Evolutionary conservation across 2,797 vertebrate genomes (phyloP).

Genomic region (Fundulus diaphanus): DNA sequence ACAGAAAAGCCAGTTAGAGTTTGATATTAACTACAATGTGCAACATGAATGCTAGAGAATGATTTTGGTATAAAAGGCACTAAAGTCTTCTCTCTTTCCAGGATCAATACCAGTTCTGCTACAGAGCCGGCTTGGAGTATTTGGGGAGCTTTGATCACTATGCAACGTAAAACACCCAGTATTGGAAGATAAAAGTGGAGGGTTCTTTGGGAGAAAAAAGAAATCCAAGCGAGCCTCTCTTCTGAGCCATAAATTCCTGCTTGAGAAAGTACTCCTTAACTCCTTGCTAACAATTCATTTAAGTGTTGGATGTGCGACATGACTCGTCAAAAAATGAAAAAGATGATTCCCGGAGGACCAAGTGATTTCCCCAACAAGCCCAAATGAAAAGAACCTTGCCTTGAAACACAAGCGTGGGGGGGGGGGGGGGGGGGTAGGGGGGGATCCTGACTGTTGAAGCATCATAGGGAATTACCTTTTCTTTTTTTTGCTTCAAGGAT

Average conservation of each 20-base stretch:
- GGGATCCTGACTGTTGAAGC: conserved; percentile 91
- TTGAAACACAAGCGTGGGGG: conserved; percentile 50
- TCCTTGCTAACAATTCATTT: conserved; percentile 96
- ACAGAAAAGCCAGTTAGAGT: conserved; percentile 1
- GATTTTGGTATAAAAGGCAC: conserved; percentile 1
- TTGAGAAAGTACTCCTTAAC: conserved; percentile 99
- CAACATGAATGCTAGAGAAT: not conserved
- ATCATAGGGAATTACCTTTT: conserved; percentile 83
- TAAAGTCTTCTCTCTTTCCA: conserved; percentile 67
- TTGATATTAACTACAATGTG: conserved; percentile 2
- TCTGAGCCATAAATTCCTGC: conserved; percentile 99
- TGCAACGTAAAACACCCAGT: conserved; percentile 96
- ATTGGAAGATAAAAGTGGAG: conserved; percentile 86
- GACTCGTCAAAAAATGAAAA: conserved; percentile 82
- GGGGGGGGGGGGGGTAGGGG: conserved; percentile 82
- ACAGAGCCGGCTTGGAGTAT: conserved; percentile 98
- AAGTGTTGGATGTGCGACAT: conserved; percentile 91
- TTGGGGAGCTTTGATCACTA: conserved; percentile 99
- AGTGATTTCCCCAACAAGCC: conserved; percentile 88
- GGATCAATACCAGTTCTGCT: conserved; percentile 99
- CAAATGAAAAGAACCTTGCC: conserved; percentile 71
- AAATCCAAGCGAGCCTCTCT: conserved; percentile 93
- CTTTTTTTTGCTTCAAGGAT: conserved; percentile 88
- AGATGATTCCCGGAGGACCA: conserved; percentile 94
- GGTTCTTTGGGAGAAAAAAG: conserved; percentile 85